Evolutionary conservation across 2,797 vertebrate species (phyloP), one percentile per base, ranked within the genome.

Genomic region (Sibirionetta formosa): DNA sequence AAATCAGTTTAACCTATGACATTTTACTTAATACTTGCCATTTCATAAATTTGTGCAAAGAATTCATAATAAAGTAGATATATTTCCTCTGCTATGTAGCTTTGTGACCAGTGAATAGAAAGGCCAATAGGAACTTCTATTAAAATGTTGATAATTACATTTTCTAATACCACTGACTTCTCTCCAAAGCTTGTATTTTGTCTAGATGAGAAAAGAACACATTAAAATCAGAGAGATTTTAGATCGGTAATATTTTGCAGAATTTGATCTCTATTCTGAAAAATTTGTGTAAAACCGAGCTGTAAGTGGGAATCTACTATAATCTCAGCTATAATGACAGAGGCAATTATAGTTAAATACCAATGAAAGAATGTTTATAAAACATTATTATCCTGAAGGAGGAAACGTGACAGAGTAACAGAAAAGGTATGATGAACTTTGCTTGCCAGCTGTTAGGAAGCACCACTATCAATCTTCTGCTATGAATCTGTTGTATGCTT

Each of bases 1-100:
- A 70, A 93, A 89, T 83, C 48, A 71, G 24, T n/a, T 68, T 94
- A 61, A 82, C 72, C 48, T 87, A 22, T 71, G 16, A 3, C 20
- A 83, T 93, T 76, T 27, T 93, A 36, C 60, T 87, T 76, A 90
- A 58, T 76, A 88, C 78, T 96, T 86, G 6, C 2, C 5, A 33
- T 76, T 93, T 88, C 5, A 29, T 42, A 42, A 63, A 78, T 82
- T 57, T 51, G 10, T 73, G 51, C 16, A 54, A 83, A 90, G 7
- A 83, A 83, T 29, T 86, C 7, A 56, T 9, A 58, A 76, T 60
- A 57, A 61, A 70, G 6, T 33, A 42, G 11, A 64, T 84, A 81
- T 81, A 51, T 7, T 77, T 76, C 22, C 42, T 50, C 14, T 38
- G 26, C 11, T 72, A 54, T 27, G 9, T 61, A 36, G 3, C 6